Evolutionary conservation across 2,797 vertebrate genomes (phyloP), one percentile per base, ranked within the genome.

Genomic region (Oreortyx pictus): DNA sequence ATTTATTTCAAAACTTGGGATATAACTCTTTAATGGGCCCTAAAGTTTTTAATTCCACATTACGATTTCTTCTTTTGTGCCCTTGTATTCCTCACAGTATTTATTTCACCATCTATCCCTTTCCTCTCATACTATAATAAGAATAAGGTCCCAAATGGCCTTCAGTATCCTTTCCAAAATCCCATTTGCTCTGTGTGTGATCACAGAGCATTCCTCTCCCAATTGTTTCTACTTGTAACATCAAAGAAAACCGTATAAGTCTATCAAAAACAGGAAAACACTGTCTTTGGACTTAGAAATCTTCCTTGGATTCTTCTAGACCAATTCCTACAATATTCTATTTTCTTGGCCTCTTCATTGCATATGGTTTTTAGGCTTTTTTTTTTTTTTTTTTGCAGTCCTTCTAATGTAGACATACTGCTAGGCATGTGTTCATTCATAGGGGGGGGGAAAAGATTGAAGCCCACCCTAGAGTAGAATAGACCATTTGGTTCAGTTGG

Each of bases 1-100:
- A 0, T 60, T 88, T 39, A 12, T 60, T 84, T 90, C 39, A 82
- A 43, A 88, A 61, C 43, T 75, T 23, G 43, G 27, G 8, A 7
- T 72, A 78, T 81, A n/a, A 49, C 54, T 89, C 27, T 62, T 89
- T 27, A 46, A 43, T 78, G 41, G 54, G 14, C 18, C 43, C 33
- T 89, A 3, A 60, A 59, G 37, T n/a, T 80, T 79, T 92, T 52
- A n/a, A 29, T 80, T 91, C 60, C 24, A 19, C 17, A 71, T 91
- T n/a, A 20, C 77, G 15, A 22, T 46, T 67, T 75, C 46, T 31
- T 68, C 50, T 57, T 74, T 81, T 83, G 44, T 57, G n/a, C 27
- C 47, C 17, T 72, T 31, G 8, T 72, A 11, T 73, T 39, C 61
- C 20, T 66, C 47, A 3, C 4, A 1, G 43, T 29, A 77, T 43